Evolutionary conservation across 1,140 invertebrate species (phyloP), one percentile per base, ranked within the genome.

Genomic region (Pinna nobilis): DNA sequence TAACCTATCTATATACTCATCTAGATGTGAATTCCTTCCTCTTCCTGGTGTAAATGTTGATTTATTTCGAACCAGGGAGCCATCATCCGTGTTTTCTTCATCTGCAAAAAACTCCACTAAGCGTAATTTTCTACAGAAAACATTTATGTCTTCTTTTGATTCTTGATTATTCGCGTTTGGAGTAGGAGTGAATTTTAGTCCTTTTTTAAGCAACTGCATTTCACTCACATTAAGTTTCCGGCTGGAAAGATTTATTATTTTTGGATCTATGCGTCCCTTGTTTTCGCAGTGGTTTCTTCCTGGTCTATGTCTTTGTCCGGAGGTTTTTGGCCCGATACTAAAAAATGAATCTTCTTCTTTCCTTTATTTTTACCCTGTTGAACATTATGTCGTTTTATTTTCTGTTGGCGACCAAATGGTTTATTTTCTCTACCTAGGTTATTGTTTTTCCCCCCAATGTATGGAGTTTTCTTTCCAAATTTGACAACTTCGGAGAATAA

Each of bases 181-280:
- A 9, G 65, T 67, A 39, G 65, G 65, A 25, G 65, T 67, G 25
- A 53, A 67, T 67, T 67, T 55, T 11, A 67, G 33, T 55, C 65
- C 65, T 51, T 67, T 55, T 35, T 32, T 55, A 25, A 67, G 33
- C 7, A 69, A n/a, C 33, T 57, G 44, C 9, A 69, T 18, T 69
- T 69, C 66, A 47, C 25, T 44, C 9, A 59, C 53, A 32, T 69
- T 33, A 18, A 69, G 33, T 44, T 47, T 20, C 20, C 39, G 30
- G 3, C n/a, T 69, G 25, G 53, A 69, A n/a, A 69, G 49, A 28
- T 67, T 67, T 5, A 67, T 67, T 44, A 67, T 55, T n/a, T 67
- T 67, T 0, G 65, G 65, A 37, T 69, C 66, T 25, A 51, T 25
- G 3, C 49, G 20, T 5, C 28, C 28, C 20, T 51, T n/a, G n/a